phyloP scores from a whole-genome alignment of 2,888 invertebrate species.

The Patella ulyssiponensis region DNA sequence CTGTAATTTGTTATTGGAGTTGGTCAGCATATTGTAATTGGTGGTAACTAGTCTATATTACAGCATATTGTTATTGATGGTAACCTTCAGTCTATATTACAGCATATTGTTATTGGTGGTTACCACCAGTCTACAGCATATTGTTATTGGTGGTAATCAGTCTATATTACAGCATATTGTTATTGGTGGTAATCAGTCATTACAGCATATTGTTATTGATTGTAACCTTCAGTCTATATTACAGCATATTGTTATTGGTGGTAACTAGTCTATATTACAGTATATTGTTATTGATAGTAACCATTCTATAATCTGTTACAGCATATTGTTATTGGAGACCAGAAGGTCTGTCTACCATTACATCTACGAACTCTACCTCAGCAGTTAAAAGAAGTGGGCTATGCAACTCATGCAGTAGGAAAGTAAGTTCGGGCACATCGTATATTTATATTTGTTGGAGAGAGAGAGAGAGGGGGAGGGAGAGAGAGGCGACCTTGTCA shows the following conservation, averaged over 20 bases:
- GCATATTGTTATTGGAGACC: constrained; percentile 2
- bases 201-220: too few species aligned
- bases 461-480: too few species aligned
- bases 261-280: background rate
- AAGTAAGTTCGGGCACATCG: constrained; percentile 41
- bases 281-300: constrained; percentile 2
- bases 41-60: constrained; percentile 1
- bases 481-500: too few species aligned
- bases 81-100: constrained; percentile 19
- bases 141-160: too few species aligned
- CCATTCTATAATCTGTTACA: constrained; percentile 50
- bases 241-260: background rate
- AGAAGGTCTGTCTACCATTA: constrained; percentile 53
- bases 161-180: constrained; percentile 9
- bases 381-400: constrained; percentile 49
- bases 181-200: too few species aligned
- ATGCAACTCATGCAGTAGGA: constrained; percentile 58
- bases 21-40: constrained; percentile 42
- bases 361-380: constrained; percentile 53
- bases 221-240: constrained; percentile 47
- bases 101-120: too few species aligned
- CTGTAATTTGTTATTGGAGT: too few species aligned
- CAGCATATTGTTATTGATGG: too few species aligned
- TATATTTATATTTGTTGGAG: background rate
- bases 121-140: too few species aligned